A percentile compares a stretch with the other conserved stretches of the same genome.
Evolutionary conservation across 2,888 invertebrate genomes (phyloP).

Genomic region (Gnatocerus cornutus): DNA sequence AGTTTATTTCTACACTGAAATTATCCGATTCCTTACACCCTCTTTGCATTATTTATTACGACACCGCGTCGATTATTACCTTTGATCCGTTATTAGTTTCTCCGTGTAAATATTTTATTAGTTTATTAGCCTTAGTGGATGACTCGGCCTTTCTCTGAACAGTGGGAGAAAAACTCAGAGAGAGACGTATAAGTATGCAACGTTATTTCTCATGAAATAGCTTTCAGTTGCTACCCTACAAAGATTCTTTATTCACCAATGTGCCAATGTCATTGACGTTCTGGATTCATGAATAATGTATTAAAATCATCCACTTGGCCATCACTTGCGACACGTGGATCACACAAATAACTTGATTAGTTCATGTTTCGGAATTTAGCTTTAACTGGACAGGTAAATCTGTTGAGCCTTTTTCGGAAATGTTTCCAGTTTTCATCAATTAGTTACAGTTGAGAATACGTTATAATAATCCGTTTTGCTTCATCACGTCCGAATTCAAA

Average conservation of each 20-base stretch:
- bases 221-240: conserved; percentile 16
- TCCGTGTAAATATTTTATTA: background rate
- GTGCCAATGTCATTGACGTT: conserved; percentile 45
- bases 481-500: no score
- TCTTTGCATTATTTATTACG: no score
- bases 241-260: conserved; percentile 28
- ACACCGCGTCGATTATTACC: conserved; percentile 2
- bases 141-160: conserved; percentile 1
- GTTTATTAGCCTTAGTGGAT: no score
- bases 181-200: background rate
- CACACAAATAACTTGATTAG: conserved; percentile 47
- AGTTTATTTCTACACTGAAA: no score
- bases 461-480: no score
- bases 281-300: conserved; percentile 49
- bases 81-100: background rate
- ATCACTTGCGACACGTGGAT: conserved; percentile 48
- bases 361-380: conserved; percentile 33
- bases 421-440: no score
- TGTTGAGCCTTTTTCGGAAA: no score
- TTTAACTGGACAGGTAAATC: conserved; percentile 9
- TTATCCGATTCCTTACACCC: no score
- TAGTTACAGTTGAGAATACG: no score
- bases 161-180: background rate
- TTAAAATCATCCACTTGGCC: conserved; percentile 46
- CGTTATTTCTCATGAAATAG: conserved; percentile 21